Percentiles rank a stretch among this genome's conserved stretches.
phyloP scores from a whole-genome alignment of 2,113 vertebrate genomes.

The Eudyptes chrysolophus region DNA sequence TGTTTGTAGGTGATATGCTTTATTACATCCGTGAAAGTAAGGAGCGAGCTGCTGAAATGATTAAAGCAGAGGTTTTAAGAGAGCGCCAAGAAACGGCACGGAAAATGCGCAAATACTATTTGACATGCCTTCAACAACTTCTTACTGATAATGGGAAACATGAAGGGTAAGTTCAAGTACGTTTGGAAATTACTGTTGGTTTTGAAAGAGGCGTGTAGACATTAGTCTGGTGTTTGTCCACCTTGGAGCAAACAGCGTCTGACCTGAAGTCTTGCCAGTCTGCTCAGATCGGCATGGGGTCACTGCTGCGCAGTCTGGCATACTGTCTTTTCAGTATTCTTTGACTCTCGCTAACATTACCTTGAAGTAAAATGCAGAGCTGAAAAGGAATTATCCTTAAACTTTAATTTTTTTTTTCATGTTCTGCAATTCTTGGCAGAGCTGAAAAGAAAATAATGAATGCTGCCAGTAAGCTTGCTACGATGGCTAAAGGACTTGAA shows the following conservation, averaged over 20 bases:
- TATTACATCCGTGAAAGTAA: constrained; percentile 91
- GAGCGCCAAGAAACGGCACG: constrained; percentile 90
- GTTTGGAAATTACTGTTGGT: background rate
- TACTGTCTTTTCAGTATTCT: background rate
- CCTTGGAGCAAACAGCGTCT: background rate
- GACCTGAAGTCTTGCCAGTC: background rate
- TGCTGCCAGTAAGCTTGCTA: constrained; percentile 90
- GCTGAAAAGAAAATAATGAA: constrained; percentile 95
- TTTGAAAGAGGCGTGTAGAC: background rate
- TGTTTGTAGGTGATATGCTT: constrained; percentile 87
- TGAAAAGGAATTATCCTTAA: background rate
- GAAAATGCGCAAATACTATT: constrained; percentile 90
- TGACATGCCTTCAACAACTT: constrained; percentile 92
- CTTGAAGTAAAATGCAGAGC: background rate
- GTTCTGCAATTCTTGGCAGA: constrained; percentile 72
- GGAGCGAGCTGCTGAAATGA: constrained; percentile 87
- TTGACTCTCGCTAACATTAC: background rate
- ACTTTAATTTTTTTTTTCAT: background rate
- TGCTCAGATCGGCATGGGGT: accelerated
- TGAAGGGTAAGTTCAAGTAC: constrained; percentile 74
- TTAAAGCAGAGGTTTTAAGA: constrained; percentile 83
- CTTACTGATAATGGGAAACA: constrained; percentile 84
- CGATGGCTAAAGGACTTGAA: constrained; percentile 92
- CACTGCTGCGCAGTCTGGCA: background rate
- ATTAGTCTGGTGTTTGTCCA: background rate